These are phyloP conservation scores for Hippocampus mohnikei DNA, from an alignment of 2,113 vertebrate species.

Conservation along the genomic window DNA sequence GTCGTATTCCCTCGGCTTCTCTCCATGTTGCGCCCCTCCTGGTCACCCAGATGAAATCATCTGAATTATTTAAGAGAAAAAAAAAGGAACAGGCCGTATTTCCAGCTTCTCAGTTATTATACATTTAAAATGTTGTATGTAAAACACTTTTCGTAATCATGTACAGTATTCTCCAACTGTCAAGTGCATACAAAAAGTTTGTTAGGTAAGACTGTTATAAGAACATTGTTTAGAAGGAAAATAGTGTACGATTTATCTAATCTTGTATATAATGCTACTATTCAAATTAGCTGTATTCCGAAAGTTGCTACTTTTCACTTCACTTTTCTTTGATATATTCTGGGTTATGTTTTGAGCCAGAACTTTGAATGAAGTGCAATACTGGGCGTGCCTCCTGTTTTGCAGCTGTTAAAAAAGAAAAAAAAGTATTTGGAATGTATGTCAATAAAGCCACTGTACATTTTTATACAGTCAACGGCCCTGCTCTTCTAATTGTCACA, in stretches of 20 bases:
- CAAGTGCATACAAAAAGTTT: slow-evolving; percentile 82
- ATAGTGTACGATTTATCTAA: slow-evolving; percentile 94
- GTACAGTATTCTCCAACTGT: slow-evolving; percentile 87
- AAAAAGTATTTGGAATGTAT: slow-evolving; percentile 94
- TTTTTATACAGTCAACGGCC: slow-evolving; percentile 95
- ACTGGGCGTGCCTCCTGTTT: slow-evolving; percentile 99
- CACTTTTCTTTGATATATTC: slow-evolving; percentile 96
- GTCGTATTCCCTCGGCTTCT: slow-evolving; percentile 85
- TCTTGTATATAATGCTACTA: slow-evolving; percentile 96
- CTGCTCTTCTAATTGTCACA: slow-evolving; percentile 60
- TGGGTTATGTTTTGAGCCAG: slow-evolving; percentile 99
- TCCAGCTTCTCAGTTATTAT: slow-evolving; percentile 70
- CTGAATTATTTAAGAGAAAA: slow-evolving; percentile 55
- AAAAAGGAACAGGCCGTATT: slow-evolving; percentile 69
- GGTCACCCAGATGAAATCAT: slow-evolving; percentile 78
- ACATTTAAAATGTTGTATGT: slow-evolving; percentile 82
- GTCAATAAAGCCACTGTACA: slow-evolving; percentile 99
- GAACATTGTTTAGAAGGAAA: slow-evolving; percentile 83
- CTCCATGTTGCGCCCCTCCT: slow-evolving; percentile 86
- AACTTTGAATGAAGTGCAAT: slow-evolving; percentile 99
- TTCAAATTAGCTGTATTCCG: slow-evolving; percentile 97
- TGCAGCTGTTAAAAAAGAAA: slow-evolving; percentile 85
- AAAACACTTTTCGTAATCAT: slow-evolving; percentile 93
- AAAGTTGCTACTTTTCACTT: slow-evolving; percentile 96
- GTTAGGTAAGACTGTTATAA: slow-evolving; percentile 81